Base-by-base conservation (phyloP, 2,888 invertebrate species). In the Cheiracanthium punctorium region DNA sequence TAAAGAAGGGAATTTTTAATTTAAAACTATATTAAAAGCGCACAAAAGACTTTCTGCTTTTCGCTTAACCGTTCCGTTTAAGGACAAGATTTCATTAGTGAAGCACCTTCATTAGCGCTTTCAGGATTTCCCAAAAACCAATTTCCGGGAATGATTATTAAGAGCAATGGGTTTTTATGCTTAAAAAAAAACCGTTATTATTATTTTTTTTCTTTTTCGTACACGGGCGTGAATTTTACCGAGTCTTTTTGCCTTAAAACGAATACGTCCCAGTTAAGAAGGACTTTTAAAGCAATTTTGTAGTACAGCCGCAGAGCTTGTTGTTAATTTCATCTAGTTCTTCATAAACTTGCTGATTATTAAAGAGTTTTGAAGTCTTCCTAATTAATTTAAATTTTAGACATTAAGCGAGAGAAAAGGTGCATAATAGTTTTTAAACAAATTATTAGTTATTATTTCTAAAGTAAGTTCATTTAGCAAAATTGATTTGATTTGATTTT, bases 21-120 rank as follows among this genome's bases (percentile, higher is more conserved):
- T 86, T 86, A 80, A 86, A 86, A 86, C 85, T 79, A 86, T 86
- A 86, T 86, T 80, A 86, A 86, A 65, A 37, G 29, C 17, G 80
- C 64, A 86, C 85, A 86, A 86, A 86, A 86, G 85, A 48, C 48
- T 65, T 74, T 69, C 58, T 79, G 79, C 79, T 85, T 72, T 58
- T 52, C 69, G 79, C 74, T 82, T 79, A 85, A 69, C 69, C 33
- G 69, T 69, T 69, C 33, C 69, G 37, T 33, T 69, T 69, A 73
- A 84, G 74, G 65, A 33, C 65, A 48, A 75, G 75, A 86, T 86
- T 86, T 86, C 85, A 86, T 86, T 86, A 86, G 85, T 17, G 30
- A n/a, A 24, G 58, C 20, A 17, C 80, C 43, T 86, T 86, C 85
- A 86, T 86, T 86, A 86, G 79, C 79, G 52, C 82, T 79, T 79